Conservation (phyloP, 1,140 invertebrate species). For the Pseudomyrmex gracilis region DNA sequence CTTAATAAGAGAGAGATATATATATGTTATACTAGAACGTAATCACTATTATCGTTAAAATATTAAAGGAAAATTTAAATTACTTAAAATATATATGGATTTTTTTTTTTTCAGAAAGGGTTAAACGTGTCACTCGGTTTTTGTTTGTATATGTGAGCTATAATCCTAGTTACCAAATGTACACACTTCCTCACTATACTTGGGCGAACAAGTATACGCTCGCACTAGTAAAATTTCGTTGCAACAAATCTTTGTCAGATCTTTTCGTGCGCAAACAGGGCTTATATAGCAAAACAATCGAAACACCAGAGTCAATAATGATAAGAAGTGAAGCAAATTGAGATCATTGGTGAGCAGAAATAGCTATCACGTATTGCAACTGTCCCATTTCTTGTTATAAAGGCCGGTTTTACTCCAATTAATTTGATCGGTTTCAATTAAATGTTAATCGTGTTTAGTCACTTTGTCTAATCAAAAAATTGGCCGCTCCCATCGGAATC, state of each 20-base stretch:
- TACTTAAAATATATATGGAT: constrained; percentile 2
- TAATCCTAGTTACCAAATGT: constrained; percentile 32
- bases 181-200: constrained; percentile 25
- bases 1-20: neutral
- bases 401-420: neutral
- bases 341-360: neutral
- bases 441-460: too few relatives aligned
- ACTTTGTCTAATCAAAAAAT: too few relatives aligned
- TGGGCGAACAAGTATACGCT: neutral
- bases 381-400: too few relatives aligned
- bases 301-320: neutral
- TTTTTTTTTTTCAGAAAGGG: constrained; percentile 20
- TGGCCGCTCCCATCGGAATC: too few relatives aligned
- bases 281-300: neutral
- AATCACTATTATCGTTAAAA: too few relatives aligned
- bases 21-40: neutral
- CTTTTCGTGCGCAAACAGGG: neutral
- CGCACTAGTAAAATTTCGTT: constrained; percentile 21
- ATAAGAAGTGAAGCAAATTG: neutral
- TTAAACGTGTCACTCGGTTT: constrained; percentile 32
- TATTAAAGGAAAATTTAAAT: constrained; percentile 9
- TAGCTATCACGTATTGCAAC: too few relatives aligned
- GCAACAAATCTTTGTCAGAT: neutral
- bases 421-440: too few relatives aligned
- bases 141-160: neutral